phyloP scores from a whole-genome alignment of 1,140 invertebrate species.

The Contarinia nasturtii region DNA sequence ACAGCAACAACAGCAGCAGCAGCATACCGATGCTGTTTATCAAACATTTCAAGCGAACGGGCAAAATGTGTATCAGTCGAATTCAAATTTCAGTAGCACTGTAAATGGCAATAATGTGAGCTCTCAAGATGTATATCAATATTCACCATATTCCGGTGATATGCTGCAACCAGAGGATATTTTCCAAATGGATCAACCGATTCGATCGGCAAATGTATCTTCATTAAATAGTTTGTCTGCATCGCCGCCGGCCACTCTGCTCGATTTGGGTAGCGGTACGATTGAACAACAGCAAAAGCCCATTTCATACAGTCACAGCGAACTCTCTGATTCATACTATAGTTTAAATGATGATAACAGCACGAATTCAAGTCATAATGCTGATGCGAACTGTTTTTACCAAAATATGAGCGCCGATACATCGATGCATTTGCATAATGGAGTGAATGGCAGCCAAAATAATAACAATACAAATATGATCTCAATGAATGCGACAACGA shows the following conservation, averaged over 20 bases:
- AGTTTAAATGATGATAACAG: not conserved
- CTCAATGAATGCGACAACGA: no score
- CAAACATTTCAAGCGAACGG: no score
- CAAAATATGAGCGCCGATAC: no score
- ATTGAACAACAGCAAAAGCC: slow-evolving; percentile 25
- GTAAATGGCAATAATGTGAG: no score
- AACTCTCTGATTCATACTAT: not conserved
- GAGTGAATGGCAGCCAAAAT: no score
- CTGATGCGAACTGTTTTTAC: not conserved
- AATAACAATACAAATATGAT: no score
- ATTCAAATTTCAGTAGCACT: no score
- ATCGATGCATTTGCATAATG: no score
- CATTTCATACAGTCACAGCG: not conserved
- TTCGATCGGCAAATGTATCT: slow-evolving; percentile 35
- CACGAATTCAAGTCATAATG: not conserved
- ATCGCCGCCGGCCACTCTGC: slow-evolving; percentile 40
- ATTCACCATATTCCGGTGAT: slow-evolving; percentile 26
- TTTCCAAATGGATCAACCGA: slow-evolving; percentile 52
- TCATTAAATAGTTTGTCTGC: slow-evolving; percentile 16
- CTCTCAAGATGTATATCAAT: not conserved
- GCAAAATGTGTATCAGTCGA: no score
- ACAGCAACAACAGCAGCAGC: no score
- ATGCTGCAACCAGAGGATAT: slow-evolving; percentile 61
- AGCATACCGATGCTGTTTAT: no score
- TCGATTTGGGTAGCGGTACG: slow-evolving; percentile 48